Percentiles rank a stretch among this genome's conserved stretches.
Evolutionary conservation across 2,888 invertebrate genomes (phyloP).

Genomic region (Hirtodrosophila alboralis): DNA sequence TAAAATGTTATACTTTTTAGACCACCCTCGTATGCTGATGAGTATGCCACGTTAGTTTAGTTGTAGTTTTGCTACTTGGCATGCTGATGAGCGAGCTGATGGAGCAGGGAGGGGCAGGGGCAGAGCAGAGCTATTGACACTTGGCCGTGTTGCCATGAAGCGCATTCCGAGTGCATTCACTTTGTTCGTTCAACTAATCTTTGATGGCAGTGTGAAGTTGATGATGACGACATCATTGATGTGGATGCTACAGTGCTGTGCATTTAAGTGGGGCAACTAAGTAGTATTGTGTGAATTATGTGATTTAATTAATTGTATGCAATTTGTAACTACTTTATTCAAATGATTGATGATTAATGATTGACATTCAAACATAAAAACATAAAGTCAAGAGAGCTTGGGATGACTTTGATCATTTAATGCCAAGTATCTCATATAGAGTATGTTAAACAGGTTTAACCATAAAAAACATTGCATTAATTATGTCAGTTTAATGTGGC

Average conservation of each 20-base stretch:
- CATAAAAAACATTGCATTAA: conserved; percentile 44
- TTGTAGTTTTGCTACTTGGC: neutral
- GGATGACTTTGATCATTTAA: conserved; percentile 38
- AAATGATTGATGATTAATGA: conserved; percentile 35
- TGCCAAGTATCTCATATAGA: conserved; percentile 19
- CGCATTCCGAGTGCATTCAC: conserved; percentile 61
- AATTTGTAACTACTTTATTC: conserved; percentile 33
- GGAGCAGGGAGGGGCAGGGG: conserved; percentile 1
- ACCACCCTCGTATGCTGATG: conserved; percentile 18
- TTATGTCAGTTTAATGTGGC: conserved; percentile 40
- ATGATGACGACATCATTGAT: conserved; percentile 9
- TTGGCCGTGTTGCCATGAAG: conserved; percentile 59
- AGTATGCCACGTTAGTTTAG: conserved; percentile 38
- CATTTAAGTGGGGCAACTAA: conserved; percentile 41
- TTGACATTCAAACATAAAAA: conserved; percentile 16
- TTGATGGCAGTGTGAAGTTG: conserved; percentile 43
- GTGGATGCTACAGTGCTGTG: conserved; percentile 25
- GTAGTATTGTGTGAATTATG: conserved; percentile 17
- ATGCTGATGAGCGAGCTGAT: conserved; percentile 30
- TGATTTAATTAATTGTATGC: conserved; percentile 38
- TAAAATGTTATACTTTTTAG: neutral
- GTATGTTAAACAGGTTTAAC: conserved; percentile 37
- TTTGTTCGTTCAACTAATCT: conserved; percentile 54
- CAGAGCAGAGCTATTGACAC: conserved; percentile 67
- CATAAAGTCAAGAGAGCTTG: conserved; percentile 8